A percentile compares a stretch with the other conserved stretches of the same genome.
Conservation (phyloP, 2,888 invertebrate genomes). For the Volucella bombylans region DNA sequence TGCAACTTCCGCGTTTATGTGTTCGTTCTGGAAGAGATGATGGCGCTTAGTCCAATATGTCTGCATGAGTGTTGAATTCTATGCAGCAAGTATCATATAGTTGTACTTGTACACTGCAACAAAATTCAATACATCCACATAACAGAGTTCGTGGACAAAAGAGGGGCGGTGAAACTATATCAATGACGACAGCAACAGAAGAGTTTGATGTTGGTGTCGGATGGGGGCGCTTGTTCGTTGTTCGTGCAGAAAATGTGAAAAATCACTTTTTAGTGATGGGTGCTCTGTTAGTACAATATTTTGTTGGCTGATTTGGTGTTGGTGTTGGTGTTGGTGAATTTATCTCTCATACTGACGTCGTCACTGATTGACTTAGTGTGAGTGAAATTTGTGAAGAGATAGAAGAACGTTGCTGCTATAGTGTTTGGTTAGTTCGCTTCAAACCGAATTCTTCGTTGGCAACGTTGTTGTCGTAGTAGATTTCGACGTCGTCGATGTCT, state of each 20-base stretch:
- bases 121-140: slow-evolving; percentile 37
- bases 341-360: slow-evolving; percentile 47
- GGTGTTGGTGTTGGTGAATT: slow-evolving; percentile 52
- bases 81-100: slow-evolving; percentile 32
- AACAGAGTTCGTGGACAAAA: not conserved
- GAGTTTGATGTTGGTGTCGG: slow-evolving; percentile 47
- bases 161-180: slow-evolving; percentile 55
- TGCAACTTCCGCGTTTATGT: slow-evolving; percentile 66
- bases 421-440: slow-evolving; percentile 61
- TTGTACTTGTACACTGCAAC: slow-evolving; percentile 40
- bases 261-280: slow-evolving; percentile 59
- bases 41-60: not conserved
- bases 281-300: slow-evolving; percentile 27
- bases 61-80: slow-evolving; percentile 37
- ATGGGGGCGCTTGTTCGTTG: slow-evolving; percentile 54
- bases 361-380: slow-evolving; percentile 24
- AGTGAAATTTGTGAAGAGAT: slow-evolving; percentile 57
- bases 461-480: slow-evolving; percentile 22
- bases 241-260: slow-evolving; percentile 55
- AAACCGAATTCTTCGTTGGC: slow-evolving; percentile 51
- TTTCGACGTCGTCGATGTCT: slow-evolving; percentile 42
- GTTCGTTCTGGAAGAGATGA: slow-evolving; percentile 20
- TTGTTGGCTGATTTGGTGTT: not conserved
- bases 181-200: slow-evolving; percentile 61
- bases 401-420: slow-evolving; percentile 35